These are phyloP conservation scores for Schizothorax lantsangensis DNA, from an alignment of 2,797 vertebrate genomes.

Conservation along the genomic window DNA sequence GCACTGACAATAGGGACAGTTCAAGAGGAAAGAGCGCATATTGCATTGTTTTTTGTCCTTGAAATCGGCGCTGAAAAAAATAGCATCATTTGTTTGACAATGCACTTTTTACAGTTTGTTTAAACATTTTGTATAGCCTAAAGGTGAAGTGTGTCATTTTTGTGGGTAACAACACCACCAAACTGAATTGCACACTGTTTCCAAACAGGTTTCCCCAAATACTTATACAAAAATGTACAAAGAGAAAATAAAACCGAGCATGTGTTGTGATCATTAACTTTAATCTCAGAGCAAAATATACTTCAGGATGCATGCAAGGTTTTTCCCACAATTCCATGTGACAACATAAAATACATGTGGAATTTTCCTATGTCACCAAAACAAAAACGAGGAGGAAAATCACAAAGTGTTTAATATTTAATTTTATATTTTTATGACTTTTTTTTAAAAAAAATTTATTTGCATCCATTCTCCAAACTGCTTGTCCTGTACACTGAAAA, in stretches of 20 bases:
- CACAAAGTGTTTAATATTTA: neutral
- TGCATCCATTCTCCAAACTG: neutral
- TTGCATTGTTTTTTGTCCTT: conserved; percentile 8
- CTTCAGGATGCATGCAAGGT: neutral
- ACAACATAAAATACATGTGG: neutral
- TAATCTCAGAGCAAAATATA: neutral
- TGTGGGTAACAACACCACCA: neutral
- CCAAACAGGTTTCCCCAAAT: neutral
- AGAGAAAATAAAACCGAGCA: neutral
- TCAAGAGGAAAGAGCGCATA: conserved; percentile 46
- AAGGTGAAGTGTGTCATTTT: conserved; percentile 32
- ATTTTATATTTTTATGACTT: neutral
- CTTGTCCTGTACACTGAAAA: no score
- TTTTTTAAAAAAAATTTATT: no score
- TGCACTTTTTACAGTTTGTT: conserved; percentile 18
- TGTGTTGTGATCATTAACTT: neutral
- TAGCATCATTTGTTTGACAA: neutral
- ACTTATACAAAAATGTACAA: neutral
- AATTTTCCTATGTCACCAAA: neutral
- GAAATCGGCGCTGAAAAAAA: conserved; percentile 17
- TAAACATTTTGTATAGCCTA: conserved; percentile 2
- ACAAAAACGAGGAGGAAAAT: neutral
- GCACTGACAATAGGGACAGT: conserved; percentile 59
- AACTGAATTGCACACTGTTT: neutral
- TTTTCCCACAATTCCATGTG: neutral